Evolutionary conservation across 1,140 invertebrate species (phyloP).

Genomic region (Diachasmimorpha longicaudata): DNA sequence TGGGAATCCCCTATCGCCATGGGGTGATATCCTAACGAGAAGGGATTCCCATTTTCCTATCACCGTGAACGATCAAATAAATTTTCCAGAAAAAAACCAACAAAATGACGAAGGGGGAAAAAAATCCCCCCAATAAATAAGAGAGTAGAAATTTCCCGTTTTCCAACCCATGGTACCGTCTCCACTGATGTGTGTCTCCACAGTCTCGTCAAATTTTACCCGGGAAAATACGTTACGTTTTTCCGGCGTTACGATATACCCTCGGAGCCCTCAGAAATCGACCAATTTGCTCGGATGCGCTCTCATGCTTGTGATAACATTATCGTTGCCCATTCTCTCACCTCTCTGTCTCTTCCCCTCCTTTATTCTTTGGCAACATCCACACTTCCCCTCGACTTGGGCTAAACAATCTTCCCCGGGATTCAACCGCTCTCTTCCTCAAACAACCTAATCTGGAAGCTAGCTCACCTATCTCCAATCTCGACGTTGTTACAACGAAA

Average conservation of each 20-base stretch:
- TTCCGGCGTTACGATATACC: not conserved
- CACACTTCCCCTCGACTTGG: not conserved
- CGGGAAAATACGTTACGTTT: not conserved
- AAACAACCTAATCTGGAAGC: slow-evolving; percentile 5
- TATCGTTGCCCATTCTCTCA: slow-evolving; percentile 16
- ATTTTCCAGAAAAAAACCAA: not conserved
- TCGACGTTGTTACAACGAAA: slow-evolving; percentile 13
- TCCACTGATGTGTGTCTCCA: not conserved
- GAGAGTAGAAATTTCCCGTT: not conserved
- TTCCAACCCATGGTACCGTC: not conserved
- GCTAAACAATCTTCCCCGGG: not conserved
- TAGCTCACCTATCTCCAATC: slow-evolving; percentile 13
- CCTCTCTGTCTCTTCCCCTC: not conserved
- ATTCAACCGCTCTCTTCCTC: not conserved
- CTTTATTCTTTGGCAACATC: not conserved
- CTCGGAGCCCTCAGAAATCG: not conserved
- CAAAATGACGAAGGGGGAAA: not conserved
- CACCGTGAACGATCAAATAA: not conserved
- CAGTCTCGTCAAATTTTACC: not conserved
- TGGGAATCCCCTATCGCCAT: not conserved
- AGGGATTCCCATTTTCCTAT: not conserved
- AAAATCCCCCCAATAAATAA: not conserved
- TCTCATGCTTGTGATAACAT: slow-evolving; percentile 19
- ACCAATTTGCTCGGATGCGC: slow-evolving; percentile 20
- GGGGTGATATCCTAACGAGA: not conserved